A percentile compares a stretch with the other conserved stretches of the same genome.
These are phyloP conservation scores for Diploptera punctata DNA, from an alignment of 2,888 invertebrate genomes.

Conservation along the genomic window DNA sequence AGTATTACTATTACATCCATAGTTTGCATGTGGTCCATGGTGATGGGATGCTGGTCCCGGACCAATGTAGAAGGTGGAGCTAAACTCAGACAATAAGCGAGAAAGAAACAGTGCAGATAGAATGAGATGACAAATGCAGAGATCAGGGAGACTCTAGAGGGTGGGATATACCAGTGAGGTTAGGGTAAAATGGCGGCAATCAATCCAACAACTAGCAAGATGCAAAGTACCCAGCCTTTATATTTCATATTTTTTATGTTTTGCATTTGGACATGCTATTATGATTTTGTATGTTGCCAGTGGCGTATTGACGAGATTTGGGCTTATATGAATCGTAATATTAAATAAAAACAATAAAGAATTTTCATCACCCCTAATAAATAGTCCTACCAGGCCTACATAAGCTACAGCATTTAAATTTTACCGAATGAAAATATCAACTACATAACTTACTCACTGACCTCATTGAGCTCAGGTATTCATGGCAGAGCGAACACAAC, in stretches of 20 bases:
- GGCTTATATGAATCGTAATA: no score
- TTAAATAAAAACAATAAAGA: no score
- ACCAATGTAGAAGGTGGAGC: constrained; percentile 23
- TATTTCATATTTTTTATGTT: neutral
- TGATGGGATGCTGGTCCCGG: neutral
- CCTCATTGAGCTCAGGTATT: no score
- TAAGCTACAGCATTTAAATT: no score
- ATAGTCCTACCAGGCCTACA: no score
- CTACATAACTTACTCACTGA: no score
- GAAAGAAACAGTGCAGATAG: constrained; percentile 4
- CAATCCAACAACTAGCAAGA: constrained; percentile 5
- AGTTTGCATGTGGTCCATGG: constrained; percentile 23
- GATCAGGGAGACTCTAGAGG: neutral
- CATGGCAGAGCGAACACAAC: no score
- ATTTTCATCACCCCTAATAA: no score
- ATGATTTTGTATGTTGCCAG: no score
- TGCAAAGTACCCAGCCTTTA: neutral
- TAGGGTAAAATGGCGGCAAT: constrained; percentile 29
- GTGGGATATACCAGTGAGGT: neutral
- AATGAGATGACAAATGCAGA: constrained; percentile 20
- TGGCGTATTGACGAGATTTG: no score
- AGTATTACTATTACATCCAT: constrained; percentile 16
- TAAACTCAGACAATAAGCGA: constrained; percentile 7
- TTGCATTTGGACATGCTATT: neutral
- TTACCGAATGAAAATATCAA: no score